Evolutionary conservation across 2,797 vertebrate species (phyloP).

Genomic region (Hypotaenidia okinawae): DNA sequence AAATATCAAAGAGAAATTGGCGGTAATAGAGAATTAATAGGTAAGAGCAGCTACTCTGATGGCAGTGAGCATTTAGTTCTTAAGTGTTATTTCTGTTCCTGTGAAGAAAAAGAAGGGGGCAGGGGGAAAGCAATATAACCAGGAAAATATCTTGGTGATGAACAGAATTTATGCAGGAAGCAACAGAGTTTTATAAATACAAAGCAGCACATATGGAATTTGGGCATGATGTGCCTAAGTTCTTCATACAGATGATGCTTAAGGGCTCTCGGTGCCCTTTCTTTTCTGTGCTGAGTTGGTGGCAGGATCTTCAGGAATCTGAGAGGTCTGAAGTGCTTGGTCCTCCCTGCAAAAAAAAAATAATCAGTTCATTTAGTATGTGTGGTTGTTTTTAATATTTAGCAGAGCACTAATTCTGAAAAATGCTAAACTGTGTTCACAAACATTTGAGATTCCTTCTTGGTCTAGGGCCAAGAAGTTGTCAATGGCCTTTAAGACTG

Average conservation of each 20-base stretch:
- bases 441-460: background rate
- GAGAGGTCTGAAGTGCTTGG: background rate
- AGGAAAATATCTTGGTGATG: background rate
- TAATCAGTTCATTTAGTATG: background rate
- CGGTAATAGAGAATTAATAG: background rate
- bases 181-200: background rate
- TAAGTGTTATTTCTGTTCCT: background rate
- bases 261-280: background rate
- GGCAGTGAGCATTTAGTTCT: background rate
- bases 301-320: background rate
- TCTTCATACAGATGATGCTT: background rate
- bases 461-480: background rate
- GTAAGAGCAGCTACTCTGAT: background rate
- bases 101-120: background rate
- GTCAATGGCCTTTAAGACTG: background rate
- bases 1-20: slow-evolving; percentile 20
- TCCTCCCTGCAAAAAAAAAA: background rate
- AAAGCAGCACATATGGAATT: background rate
- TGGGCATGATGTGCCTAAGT: background rate
- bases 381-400: background rate
- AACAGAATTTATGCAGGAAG: background rate
- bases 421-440: background rate
- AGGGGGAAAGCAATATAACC: background rate
- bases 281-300: background rate
- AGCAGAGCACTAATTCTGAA: slow-evolving; percentile 15